Conservation (phyloP, 2,797 vertebrate genomes). For the Etheostoma nigrum region DNA sequence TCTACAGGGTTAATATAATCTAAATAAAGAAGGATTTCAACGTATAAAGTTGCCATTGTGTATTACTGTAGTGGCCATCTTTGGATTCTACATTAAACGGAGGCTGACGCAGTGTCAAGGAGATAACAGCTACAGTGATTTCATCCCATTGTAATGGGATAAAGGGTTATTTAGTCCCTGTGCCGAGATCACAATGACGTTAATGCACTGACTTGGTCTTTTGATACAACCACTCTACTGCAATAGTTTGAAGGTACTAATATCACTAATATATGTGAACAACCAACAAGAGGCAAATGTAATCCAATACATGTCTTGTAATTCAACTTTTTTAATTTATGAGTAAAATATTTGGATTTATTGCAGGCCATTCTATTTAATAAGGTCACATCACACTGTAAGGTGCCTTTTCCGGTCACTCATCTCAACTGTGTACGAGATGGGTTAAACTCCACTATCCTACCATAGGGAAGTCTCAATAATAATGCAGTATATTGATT, state of each 20-base stretch:
- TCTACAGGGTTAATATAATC: fast-evolving
- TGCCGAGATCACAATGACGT: background rate
- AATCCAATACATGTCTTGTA: background rate
- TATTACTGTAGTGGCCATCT: slow-evolving; percentile 75
- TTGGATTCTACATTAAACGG: slow-evolving; percentile 60
- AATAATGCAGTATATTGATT: slow-evolving; percentile 43
- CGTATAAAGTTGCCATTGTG: slow-evolving; percentile 68
- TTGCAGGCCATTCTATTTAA: background rate
- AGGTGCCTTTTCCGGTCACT: background rate
- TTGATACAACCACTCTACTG: background rate
- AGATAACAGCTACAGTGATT: slow-evolving; percentile 6
- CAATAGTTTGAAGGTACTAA: background rate
- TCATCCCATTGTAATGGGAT: background rate
- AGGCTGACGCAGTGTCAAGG: slow-evolving; percentile 40
- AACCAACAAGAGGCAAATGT: background rate
- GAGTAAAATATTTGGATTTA: background rate
- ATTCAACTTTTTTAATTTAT: background rate
- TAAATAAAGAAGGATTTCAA: background rate
- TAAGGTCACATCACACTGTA: background rate
- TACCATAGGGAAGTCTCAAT: background rate
- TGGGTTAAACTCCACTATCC: background rate
- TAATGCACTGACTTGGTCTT: background rate
- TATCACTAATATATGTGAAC: background rate
- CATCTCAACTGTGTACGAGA: slow-evolving; percentile 17
- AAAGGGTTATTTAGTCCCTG: background rate